Evolutionary conservation across 2,888 invertebrate genomes (phyloP), one percentile per base, ranked within the genome.

Genomic region (Autographa gamma): DNA sequence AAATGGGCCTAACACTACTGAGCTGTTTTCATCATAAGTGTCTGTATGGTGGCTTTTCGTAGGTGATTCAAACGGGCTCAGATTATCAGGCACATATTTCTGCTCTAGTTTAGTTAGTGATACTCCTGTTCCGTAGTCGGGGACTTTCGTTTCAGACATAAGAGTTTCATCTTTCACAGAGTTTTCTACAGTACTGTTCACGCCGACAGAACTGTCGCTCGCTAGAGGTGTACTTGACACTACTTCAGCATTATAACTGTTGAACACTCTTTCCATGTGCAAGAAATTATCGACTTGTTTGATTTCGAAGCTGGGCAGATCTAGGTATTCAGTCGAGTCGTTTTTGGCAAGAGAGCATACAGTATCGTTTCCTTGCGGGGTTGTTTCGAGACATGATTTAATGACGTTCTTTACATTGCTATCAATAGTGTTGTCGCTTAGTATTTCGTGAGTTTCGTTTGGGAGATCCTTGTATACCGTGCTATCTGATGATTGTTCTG

Each of bases 1-100:
- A 79, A 96, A 96, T 0, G 96, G 96, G 1, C 96, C 96, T 54
- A 96, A 81, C 14, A 96, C 96, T 7, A 96, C 96, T n/a, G 95
- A 95, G 70, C 95, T 95, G 84, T 96, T 93, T 84, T 95, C 95
- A 61, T 95, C 93, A 74, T 92, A 95, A 0, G 95, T 95, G 63
- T 95, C 95, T 8, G 91, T 96, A 65, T 90, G 95, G 72, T 92
- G 93, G 70, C 93, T 94, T 87, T 93, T 94, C 2, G 95, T 93
- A 0, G 95, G 95, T 41, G 95, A 95, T 78, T 95, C 95, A 70
- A 93, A 93, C 3, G 95, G 95, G 75, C 95, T 95, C 60, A 92
- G 67, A 18, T 80, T 90, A 16, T 95, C 94, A 3, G 90, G 88
- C 1, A 91, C 87, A 65, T 81, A 87, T 86, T 87, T 92, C 65